Evolutionary conservation across 1,140 invertebrate species (phyloP).

Genomic region (Myzus persicae): DNA sequence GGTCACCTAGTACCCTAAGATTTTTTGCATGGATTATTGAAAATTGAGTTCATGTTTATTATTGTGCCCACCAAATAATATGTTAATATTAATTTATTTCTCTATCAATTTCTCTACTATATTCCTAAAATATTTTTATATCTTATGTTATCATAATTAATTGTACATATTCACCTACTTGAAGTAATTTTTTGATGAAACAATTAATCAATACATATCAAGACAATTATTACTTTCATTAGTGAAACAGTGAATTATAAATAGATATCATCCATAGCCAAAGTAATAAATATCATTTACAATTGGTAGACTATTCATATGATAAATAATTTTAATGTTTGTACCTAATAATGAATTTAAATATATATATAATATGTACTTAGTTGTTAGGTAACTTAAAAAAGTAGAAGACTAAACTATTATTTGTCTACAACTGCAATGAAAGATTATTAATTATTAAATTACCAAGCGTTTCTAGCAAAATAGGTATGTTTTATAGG

Average conservation of each 20-base stretch:
- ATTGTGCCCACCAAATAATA: not conserved
- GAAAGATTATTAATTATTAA: not conserved
- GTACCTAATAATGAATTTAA: not conserved
- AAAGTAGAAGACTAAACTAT: not conserved
- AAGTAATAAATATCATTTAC: not conserved
- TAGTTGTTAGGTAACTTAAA: not conserved
- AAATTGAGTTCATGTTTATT: not conserved
- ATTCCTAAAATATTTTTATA: too few relatives aligned
- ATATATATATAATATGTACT: not conserved
- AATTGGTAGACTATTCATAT: not conserved
- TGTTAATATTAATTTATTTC: not conserved
- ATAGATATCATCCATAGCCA: not conserved
- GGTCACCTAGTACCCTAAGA: not conserved
- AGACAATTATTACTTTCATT: not conserved
- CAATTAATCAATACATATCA: not conserved
- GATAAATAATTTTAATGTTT: not conserved
- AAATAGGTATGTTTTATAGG: not conserved
- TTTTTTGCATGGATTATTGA: not conserved
- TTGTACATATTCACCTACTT: too few relatives aligned
- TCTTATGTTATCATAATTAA: too few relatives aligned
- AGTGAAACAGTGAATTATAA: not conserved
- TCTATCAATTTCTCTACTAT: not conserved
- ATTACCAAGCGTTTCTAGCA: not conserved
- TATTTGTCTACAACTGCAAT: not conserved
- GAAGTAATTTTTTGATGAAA: not conserved